Conservation (phyloP, 2,113 vertebrate genomes). For the Galbula dea region DNA sequence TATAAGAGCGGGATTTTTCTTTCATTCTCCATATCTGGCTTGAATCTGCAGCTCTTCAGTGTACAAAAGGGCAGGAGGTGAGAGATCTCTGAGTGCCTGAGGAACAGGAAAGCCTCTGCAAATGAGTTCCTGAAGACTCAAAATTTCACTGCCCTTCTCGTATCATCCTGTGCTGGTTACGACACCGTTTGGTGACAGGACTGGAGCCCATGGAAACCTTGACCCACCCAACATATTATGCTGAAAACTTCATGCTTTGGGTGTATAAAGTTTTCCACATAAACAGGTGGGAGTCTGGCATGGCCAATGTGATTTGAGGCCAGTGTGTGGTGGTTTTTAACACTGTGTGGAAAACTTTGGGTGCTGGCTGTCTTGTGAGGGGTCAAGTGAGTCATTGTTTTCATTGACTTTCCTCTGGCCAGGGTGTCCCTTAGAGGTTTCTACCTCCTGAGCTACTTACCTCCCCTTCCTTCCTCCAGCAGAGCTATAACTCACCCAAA, state of each 20-base stretch:
- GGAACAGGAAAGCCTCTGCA: background rate
- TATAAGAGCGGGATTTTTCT: background rate
- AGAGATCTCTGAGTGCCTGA: background rate
- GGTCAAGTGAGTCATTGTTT: slow-evolving; percentile 64
- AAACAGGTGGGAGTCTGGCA: slow-evolving; percentile 64
- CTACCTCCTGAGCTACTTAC: background rate
- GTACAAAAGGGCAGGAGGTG: background rate
- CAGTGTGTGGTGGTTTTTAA: slow-evolving; percentile 49
- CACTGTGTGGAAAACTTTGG: slow-evolving; percentile 47
- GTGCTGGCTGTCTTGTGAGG: slow-evolving; percentile 44
- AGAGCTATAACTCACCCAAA: background rate
- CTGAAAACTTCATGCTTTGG: slow-evolving; percentile 43
- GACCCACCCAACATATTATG: slow-evolving; percentile 44
- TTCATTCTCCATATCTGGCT: background rate
- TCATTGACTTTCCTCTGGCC: slow-evolving; percentile 1
- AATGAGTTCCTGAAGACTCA: slow-evolving; percentile 12
- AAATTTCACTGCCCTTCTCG: background rate
- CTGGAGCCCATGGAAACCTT: slow-evolving; percentile 51
- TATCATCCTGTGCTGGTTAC: background rate
- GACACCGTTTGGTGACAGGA: background rate
- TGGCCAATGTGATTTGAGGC: background rate
- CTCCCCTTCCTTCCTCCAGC: background rate
- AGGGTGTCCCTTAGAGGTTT: slow-evolving; percentile 4
- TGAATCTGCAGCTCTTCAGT: background rate
- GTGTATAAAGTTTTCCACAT: slow-evolving; percentile 63